Evolutionary conservation across 1,140 invertebrate species (phyloP), one percentile per base, ranked within the genome.

Genomic region (Rhizoglyphus robini): DNA sequence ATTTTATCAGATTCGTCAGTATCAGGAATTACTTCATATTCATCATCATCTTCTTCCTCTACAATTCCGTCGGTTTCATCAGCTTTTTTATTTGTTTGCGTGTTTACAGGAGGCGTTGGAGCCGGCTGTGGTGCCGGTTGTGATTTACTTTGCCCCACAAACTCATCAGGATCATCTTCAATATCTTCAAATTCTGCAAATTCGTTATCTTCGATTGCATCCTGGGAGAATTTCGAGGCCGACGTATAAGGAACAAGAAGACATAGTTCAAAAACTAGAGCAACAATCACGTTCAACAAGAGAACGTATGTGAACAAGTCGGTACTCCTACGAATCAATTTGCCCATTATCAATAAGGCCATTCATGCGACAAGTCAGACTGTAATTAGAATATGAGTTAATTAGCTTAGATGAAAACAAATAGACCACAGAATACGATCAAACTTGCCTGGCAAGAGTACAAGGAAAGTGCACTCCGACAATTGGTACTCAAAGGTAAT

Each of bases 141-240:
- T 38, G 57, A 59, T 41, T 31, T 58, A 15, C n/a, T 60, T 15
- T 15, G 58, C n/a, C 58, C 8, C 13, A 32, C 25, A 60, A 32
- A 60, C 27, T 60, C 61, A 57, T 84, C 83, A 57, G 86, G 84
- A 2, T 82, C 80, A 69, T 90, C 88, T 68, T 79, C 78, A 76
- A 90, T 88, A 72, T 95, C 89, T 76, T 96, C 92, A 79, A 96
- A 96, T 76, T 96, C 92, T 1, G 91, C 91, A 81, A 96, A 96
- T 72, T 96, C 92, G 81, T 93, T 92, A 73, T 94, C 90, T 69
- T 88, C 85, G 1, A 81, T 74, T 63, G 83, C 83, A 67, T 84
- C 81, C 65, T 70, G 66, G 29, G 51, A 57, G 13, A 25, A 59
- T 46, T 49, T 32, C 36, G 5, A 3, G 34, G 63, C 51, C 13